Evolutionary conservation across 2,113 vertebrate species (phyloP).

Genomic region (Trogon surrucura): DNA sequence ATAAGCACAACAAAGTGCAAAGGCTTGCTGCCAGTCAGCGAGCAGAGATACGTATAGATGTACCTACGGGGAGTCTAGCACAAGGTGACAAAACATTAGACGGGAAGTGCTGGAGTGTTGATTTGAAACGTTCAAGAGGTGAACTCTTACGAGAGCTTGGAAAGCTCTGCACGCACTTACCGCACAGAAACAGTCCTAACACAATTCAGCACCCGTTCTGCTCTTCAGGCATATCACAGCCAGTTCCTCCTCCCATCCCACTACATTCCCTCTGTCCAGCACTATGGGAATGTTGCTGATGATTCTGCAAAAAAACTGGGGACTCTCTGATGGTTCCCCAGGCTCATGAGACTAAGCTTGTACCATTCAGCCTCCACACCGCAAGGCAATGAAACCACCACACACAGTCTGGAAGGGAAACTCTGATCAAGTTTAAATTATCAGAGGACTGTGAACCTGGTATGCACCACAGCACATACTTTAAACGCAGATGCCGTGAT

Average conservation of each 20-base stretch:
- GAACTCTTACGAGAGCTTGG: background rate
- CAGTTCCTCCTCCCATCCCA: background rate
- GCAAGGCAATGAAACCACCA: background rate
- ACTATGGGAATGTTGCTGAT: background rate
- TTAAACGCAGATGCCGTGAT: background rate
- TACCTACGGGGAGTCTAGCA: background rate
- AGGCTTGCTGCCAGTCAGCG: background rate
- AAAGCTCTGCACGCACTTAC: background rate
- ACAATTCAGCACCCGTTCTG: background rate
- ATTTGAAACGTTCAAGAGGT: background rate
- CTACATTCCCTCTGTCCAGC: background rate
- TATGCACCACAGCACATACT: accelerated
- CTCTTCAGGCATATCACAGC: background rate
- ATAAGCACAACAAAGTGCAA: background rate
- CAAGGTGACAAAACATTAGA: background rate
- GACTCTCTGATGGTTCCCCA: background rate
- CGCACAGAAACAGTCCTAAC: background rate
- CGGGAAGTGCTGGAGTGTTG: background rate
- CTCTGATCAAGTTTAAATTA: background rate
- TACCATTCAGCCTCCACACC: background rate
- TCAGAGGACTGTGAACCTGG: background rate
- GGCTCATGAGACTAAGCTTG: background rate
- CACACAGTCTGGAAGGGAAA: background rate
- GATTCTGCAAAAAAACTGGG: background rate
- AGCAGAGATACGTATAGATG: background rate